Evolutionary conservation across 2,888 invertebrate species (phyloP).

Genomic region (Actias luna): DNA sequence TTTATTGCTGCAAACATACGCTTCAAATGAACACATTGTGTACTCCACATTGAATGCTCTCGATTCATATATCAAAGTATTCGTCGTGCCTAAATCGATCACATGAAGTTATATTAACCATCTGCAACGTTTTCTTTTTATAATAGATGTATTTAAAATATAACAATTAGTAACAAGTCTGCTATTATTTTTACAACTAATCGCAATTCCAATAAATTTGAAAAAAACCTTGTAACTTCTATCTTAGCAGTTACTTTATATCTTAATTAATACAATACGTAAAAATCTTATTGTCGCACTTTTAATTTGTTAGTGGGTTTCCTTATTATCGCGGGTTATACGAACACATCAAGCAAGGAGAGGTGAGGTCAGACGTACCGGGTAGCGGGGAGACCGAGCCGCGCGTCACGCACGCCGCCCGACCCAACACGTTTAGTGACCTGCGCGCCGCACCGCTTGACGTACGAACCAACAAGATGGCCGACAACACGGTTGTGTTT

Average conservation of each 20-base stretch:
- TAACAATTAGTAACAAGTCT: too few species aligned
- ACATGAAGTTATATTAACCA: too few species aligned
- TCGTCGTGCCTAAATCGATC: too few species aligned
- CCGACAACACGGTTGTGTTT: slow-evolving; percentile 52
- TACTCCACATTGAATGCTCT: too few species aligned
- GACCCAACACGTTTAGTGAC: slow-evolving; percentile 52
- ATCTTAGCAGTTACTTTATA: neutral
- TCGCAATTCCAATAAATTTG: too few species aligned
- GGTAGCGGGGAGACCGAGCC: slow-evolving; percentile 19
- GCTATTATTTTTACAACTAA: too few species aligned
- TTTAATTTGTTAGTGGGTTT: neutral
- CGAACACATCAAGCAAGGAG: neutral
- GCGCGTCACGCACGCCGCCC: slow-evolving; percentile 24
- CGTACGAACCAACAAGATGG: slow-evolving; percentile 51
- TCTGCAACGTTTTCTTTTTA: too few species aligned
- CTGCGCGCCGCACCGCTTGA: slow-evolving; percentile 64
- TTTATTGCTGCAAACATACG: too few species aligned
- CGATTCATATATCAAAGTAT: too few species aligned
- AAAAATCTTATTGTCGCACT: neutral
- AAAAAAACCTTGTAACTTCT: neutral
- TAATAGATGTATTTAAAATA: too few species aligned
- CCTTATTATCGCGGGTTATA: neutral
- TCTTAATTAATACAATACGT: neutral
- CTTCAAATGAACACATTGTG: too few species aligned
- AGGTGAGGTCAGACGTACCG: neutral